Percentiles rank a stretch among this genome's conserved stretches.
Evolutionary conservation across 1,140 invertebrate species (phyloP).

Genomic region (Heliconius hewitsoni): DNA sequence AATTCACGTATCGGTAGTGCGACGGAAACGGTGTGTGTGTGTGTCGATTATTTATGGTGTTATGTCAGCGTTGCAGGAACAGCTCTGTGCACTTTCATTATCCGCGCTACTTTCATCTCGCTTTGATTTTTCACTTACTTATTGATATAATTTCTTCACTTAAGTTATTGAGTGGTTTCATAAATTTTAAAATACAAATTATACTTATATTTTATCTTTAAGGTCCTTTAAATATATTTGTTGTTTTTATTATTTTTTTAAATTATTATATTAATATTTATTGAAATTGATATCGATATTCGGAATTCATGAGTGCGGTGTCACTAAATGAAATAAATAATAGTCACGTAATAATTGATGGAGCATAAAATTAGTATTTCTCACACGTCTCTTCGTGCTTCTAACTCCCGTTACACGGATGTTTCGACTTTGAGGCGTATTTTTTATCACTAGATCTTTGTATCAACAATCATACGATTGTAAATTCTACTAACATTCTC

Average conservation of each 20-base stretch:
- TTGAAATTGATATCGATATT: slow-evolving; percentile 22
- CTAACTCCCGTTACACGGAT: slow-evolving; percentile 43
- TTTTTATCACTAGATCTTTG: slow-evolving; percentile 28
- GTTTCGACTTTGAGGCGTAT: slow-evolving; percentile 27
- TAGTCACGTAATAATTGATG: slow-evolving; percentile 39
- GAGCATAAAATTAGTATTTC: slow-evolving; percentile 40
- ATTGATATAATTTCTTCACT: background rate
- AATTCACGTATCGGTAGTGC: slow-evolving; percentile 27
- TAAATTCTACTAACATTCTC: slow-evolving; percentile 29
- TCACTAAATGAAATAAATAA: slow-evolving; percentile 24
- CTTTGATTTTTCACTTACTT: slow-evolving; percentile 19
- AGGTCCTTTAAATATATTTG: background rate
- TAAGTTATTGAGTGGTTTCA: too few species aligned
- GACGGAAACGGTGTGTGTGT: slow-evolving; percentile 14
- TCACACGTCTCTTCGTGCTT: slow-evolving; percentile 30
- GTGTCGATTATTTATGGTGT: slow-evolving; percentile 43
- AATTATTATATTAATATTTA: background rate
- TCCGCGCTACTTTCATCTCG: slow-evolving; percentile 43
- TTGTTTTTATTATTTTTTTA: background rate
- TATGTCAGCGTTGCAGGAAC: slow-evolving; percentile 34
- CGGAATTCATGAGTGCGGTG: background rate
- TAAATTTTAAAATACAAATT: background rate
- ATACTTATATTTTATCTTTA: background rate
- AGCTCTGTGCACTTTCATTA: slow-evolving; percentile 42
- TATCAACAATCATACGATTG: slow-evolving; percentile 1